These are phyloP conservation scores for Orchesella cincta DNA, from an alignment of 1,140 invertebrate genomes.

Conservation along the genomic window DNA sequence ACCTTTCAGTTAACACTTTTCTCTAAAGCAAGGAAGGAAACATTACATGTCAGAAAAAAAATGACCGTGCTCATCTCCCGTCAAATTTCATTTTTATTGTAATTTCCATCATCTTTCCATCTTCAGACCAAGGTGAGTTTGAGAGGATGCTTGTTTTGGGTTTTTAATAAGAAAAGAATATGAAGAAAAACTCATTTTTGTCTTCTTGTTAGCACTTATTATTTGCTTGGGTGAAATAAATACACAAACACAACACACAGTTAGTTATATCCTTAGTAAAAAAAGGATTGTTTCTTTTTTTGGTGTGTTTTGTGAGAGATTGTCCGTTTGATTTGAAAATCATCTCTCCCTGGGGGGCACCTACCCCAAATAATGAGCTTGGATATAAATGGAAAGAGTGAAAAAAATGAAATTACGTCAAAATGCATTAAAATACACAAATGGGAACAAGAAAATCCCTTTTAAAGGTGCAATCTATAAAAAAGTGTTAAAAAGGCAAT, in stretches of 20 bases:
- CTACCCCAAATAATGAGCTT: slow-evolving; percentile 3
- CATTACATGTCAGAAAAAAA: slow-evolving; percentile 8
- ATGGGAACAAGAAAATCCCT: too few species aligned
- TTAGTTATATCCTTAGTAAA: too few species aligned
- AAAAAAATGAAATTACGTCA: background rate
- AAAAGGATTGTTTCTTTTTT: too few species aligned
- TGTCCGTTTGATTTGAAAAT: slow-evolving; percentile 7
- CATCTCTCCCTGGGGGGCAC: slow-evolving; percentile 20
- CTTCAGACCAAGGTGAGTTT: too few species aligned
- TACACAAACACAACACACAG: too few species aligned
- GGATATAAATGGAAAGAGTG: background rate
- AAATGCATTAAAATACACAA: background rate
- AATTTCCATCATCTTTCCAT: too few species aligned
- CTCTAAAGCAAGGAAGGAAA: too few species aligned
- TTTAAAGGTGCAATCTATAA: too few species aligned
- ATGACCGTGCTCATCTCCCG: background rate
- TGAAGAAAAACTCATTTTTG: too few species aligned
- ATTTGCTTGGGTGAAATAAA: background rate
- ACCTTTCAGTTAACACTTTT: slow-evolving; percentile 19
- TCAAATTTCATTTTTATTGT: background rate
- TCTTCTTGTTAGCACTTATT: slow-evolving; percentile 12
- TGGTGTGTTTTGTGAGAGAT: background rate
- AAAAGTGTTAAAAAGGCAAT: too few species aligned
- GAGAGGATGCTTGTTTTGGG: background rate
- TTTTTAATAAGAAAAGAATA: background rate